Evolutionary conservation across 2,797 vertebrate species (phyloP).

Genomic region (Geotrypetes seraphini): DNA sequence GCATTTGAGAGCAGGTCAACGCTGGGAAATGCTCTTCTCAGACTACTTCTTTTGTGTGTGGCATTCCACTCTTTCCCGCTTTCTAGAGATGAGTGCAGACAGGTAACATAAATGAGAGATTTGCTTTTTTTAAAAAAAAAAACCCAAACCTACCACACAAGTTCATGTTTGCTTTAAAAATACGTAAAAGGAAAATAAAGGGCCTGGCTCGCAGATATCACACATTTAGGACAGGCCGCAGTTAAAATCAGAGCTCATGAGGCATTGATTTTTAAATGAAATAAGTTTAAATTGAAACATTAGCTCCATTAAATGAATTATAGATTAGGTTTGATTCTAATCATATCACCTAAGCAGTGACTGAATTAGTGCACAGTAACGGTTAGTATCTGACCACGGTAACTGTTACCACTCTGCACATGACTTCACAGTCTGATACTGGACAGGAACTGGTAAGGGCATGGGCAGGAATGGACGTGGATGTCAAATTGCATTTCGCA

Average conservation of each 20-base stretch:
- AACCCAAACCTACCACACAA: too few species aligned
- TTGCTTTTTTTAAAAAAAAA: neutral
- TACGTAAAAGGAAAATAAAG: too few species aligned
- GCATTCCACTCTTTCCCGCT: constrained; percentile 54
- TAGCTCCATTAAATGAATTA: constrained; percentile 66
- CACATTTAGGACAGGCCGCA: constrained; percentile 35
- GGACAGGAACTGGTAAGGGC: too few species aligned
- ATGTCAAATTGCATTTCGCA: too few species aligned
- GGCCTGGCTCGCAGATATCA: too few species aligned
- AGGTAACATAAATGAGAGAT: constrained; percentile 51
- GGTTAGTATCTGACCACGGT: too few species aligned
- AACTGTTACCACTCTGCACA: too few species aligned
- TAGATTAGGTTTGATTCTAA: constrained; percentile 64
- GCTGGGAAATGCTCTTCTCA: constrained; percentile 70
- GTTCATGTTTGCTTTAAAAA: too few species aligned
- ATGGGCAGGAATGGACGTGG: too few species aligned
- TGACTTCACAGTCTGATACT: too few species aligned
- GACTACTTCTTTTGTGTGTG: constrained; percentile 61
- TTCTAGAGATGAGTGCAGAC: constrained; percentile 44
- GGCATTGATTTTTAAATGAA: constrained; percentile 53
- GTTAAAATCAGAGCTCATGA: too few species aligned
- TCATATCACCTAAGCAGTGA: constrained; percentile 67
- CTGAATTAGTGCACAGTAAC: too few species aligned
- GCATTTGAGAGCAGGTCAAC: constrained; percentile 74
- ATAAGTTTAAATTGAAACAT: constrained; percentile 72